phyloP scores from a whole-genome alignment of 2,113 vertebrate genomes.

The Carollia perspicillata region DNA sequence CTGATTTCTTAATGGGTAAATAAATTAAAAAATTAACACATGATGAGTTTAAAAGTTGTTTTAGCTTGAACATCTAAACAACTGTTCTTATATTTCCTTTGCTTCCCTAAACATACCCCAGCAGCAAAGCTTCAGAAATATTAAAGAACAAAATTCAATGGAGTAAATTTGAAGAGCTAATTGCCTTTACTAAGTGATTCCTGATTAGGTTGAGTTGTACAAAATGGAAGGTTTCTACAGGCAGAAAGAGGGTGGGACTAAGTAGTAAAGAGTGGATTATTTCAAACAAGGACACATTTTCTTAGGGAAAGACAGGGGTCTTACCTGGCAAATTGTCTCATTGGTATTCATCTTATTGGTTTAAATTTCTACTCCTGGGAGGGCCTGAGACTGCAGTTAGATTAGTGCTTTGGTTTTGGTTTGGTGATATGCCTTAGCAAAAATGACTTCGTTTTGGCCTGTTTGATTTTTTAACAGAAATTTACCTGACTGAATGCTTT shows the following conservation, averaged over 20 bases:
- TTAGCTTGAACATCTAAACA: neutral
- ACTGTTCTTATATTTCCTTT: neutral
- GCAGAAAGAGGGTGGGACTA: neutral
- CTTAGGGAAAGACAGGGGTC: neutral
- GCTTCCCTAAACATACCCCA: constrained; percentile 33
- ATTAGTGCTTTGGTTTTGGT: neutral
- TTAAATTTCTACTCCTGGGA: neutral
- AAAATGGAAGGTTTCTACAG: neutral
- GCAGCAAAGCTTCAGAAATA: neutral
- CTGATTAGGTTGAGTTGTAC: neutral
- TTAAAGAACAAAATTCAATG: neutral
- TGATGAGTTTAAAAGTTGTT: neutral
- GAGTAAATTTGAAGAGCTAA: neutral
- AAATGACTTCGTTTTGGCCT: neutral
- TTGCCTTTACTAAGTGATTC: neutral
- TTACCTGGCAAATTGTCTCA: neutral
- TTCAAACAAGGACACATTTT: neutral
- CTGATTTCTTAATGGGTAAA: constrained; percentile 3
- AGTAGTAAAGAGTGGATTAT: neutral
- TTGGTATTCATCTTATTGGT: neutral
- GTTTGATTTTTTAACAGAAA: neutral
- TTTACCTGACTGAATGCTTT: constrained; percentile 44
- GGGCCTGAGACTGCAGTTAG: neutral
- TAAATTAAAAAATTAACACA: neutral
- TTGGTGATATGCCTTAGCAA: neutral